Evolutionary conservation across 2,888 invertebrate species (phyloP).

Genomic region (Drosophila eohydei): DNA sequence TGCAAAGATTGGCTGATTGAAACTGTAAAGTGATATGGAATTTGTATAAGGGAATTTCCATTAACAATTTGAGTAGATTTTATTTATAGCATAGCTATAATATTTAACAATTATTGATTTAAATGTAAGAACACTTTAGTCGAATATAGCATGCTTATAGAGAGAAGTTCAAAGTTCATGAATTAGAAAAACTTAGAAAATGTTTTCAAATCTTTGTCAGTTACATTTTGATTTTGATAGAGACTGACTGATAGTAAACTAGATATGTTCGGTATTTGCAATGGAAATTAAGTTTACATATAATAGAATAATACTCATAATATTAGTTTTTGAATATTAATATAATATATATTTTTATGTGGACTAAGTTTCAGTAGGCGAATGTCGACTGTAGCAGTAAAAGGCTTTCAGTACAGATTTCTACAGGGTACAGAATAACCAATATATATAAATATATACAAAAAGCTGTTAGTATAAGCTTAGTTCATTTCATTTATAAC

Average conservation of each 20-base stretch:
- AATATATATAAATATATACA: no score
- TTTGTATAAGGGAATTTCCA: slow-evolving; percentile 26
- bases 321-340: neutral
- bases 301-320: neutral
- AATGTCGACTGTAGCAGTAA: neutral
- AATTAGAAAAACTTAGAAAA: neutral
- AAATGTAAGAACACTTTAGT: neutral
- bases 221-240: neutral
- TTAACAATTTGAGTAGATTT: slow-evolving; percentile 5
- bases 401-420: neutral
- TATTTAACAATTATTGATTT: neutral
- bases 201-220: neutral
- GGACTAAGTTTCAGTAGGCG: neutral
- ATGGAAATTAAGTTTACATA: neutral
- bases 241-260: neutral
- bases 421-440: neutral
- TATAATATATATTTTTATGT: neutral
- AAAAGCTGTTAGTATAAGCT: neutral
- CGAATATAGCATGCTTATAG: neutral
- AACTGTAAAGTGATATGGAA: slow-evolving; percentile 38
- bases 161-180: neutral
- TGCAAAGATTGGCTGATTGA: slow-evolving; percentile 26
- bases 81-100: slow-evolving; percentile 2
- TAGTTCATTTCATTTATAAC: neutral
- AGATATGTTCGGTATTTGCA: neutral